A percentile compares a stretch with the other conserved stretches of the same genome.
phyloP scores from a whole-genome alignment of 2,797 vertebrate genomes.

The Sebastes kiyomatsui region DNA sequence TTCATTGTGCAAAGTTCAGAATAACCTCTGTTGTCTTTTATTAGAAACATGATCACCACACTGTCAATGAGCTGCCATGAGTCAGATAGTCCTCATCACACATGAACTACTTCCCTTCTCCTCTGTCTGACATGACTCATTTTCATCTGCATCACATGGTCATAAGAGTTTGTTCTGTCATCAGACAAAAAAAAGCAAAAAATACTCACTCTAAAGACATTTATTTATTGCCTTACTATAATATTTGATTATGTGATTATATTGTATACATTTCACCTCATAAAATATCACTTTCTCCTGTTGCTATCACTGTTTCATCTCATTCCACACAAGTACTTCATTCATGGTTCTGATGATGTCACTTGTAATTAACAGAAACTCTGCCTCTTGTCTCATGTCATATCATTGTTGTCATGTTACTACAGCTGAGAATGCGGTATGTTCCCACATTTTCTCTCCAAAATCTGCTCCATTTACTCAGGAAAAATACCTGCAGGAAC shows the following conservation, averaged over 20 bases:
- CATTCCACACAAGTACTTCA: background rate
- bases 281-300: background rate
- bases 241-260: background rate
- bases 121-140: no score
- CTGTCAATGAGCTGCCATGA: background rate
- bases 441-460: background rate
- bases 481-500: background rate
- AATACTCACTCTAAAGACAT: no score
- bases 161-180: background rate
- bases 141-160: background rate
- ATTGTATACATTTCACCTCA: background rate
- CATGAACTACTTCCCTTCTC: no score
- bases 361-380: no score
- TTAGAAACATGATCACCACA: background rate
- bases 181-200: no score
- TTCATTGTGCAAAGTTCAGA: background rate
- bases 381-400: background rate
- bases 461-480: background rate
- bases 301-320: background rate
- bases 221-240: background rate
- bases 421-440: rapidly evolving
- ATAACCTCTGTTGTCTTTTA: no score
- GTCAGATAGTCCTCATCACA: background rate
- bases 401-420: background rate
- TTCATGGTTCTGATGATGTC: background rate